A percentile compares a stretch with the other conserved stretches of the same genome.
Conservation (phyloP, 1,140 invertebrate species). For the Lamellibrachia luymesi region DNA sequence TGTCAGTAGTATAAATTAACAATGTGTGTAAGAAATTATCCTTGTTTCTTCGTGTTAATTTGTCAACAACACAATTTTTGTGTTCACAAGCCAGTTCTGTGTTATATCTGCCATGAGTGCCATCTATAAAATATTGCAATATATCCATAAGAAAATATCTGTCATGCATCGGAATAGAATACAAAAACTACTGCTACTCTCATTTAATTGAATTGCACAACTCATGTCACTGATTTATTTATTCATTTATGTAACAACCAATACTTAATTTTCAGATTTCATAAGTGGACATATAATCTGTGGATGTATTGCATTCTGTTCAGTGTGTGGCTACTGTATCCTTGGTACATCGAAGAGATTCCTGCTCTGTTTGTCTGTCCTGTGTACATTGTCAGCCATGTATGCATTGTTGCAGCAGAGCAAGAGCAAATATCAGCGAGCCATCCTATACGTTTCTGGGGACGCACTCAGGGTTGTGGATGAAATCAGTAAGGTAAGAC, state of each 20-base stretch:
- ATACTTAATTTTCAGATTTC: too few relatives aligned
- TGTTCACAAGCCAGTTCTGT: neutral
- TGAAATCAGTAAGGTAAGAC: slow-evolving; percentile 86
- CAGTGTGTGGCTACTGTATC: too few relatives aligned
- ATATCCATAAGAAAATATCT: neutral
- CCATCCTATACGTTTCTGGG: slow-evolving; percentile 89
- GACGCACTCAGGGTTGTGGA: slow-evolving; percentile 97
- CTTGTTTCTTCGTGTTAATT: neutral
- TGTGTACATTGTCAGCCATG: neutral
- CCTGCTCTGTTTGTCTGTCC: neutral
- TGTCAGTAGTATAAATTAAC: neutral
- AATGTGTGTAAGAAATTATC: neutral
- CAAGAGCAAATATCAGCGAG: slow-evolving; percentile 36
- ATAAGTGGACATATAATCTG: too few relatives aligned
- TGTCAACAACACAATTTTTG: neutral
- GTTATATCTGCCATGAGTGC: neutral
- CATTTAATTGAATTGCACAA: too few relatives aligned
- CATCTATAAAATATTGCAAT: neutral
- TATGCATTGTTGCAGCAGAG: slow-evolving; percentile 22
- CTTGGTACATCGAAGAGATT: neutral
- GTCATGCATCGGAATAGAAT: too few relatives aligned
- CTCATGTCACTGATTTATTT: too few relatives aligned
- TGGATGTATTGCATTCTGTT: too few relatives aligned
- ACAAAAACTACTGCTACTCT: too few relatives aligned
- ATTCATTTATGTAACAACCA: too few relatives aligned